Evolutionary conservation across 1,140 invertebrate species (phyloP), one percentile per base, ranked within the genome.

Genomic region (Lerema accius): DNA sequence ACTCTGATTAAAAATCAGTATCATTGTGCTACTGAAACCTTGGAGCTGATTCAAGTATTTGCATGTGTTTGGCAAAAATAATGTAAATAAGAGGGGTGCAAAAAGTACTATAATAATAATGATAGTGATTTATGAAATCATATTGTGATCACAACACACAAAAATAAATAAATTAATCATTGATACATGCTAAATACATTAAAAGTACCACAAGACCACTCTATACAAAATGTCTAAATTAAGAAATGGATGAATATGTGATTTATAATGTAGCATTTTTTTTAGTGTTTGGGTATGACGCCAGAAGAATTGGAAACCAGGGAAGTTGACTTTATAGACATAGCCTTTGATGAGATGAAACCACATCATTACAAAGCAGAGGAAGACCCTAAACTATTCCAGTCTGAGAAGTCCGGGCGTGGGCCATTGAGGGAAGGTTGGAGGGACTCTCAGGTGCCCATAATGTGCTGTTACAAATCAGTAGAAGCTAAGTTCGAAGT

Each of bases 391-490:
- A 95, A 95, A 76, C 95, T 94, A 67, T 98, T 96, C 76, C 95
- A 96, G 87, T 98, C 96, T 0, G 91, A 92, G 69, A 96, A 96
- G 89, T 97, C 97, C 39, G 94, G 93, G 37, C 92, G 97, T 53
- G 97, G 97, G 3, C 96, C 96, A 0, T 86, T 98, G 5, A 86
- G 94, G 23, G 95, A 96, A 82, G 95, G 95, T 0, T 98, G 97
- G 97, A 92, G 93, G 68, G 94, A 95, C 7, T 93, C 83, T 1
- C 92, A 93, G 10, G 89, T 94, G 45, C 97, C 97, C 1, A 95
- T 98, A 45, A 98, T 98, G 97, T 98, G 97, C 90, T 98, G 97
- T 23, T 98, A 98, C 77, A 98, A 98, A 91, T 86, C 96, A 35
- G 97, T 98, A 0, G 93, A 95, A 82, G 96, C 95, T 4, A 96